Evolutionary conservation across 2,797 vertebrate species (phyloP), one percentile per base, ranked within the genome.

Genomic region (Knipowitschia caucasica): DNA sequence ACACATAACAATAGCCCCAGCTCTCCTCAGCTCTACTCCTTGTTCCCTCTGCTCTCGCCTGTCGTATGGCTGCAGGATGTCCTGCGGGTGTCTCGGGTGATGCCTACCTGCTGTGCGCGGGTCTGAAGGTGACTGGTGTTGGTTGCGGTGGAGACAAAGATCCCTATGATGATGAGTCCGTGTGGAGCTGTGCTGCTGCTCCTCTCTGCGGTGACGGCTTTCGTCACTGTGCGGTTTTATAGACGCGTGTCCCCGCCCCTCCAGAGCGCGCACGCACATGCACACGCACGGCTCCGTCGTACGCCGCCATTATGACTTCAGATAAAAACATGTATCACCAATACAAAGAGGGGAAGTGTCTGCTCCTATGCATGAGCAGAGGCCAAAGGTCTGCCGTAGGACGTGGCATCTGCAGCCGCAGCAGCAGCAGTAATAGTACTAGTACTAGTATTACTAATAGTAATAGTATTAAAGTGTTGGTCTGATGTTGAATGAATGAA

Each of bases 231-330:
- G 5, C 42, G 33, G 61, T 79, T 93, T 92, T 95, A 93, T 82
- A 89, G 44, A 2, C 3, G 38, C 31, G 44, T 23, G 65, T 60
- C 10, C 17, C 34, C 53, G 56, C 78, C 80, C 65, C 96, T 96
- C 97, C 95, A 95, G 68, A 59, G 85, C 79, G 89, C 4, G 26
- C 17, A 3, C 91, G 94, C 94, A 95, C 92, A 93, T 92, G 92
- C 93, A 92, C 82, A 65, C 55, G 59, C 46, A 44, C 36, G 31
- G 35, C 23, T 33, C 44, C 29, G n/a, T 23, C 6, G 11, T 3
- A 2, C 18, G 14, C 45, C 45, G 45, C 45, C 45, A 47, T 47
- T 5, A 31, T 30, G 27, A 14, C 27, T 47, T 20, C 15, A 31
- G 45, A 30, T 47, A 47, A 31, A 30, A 30, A 47, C 27, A 46